Percentiles rank a stretch among this genome's conserved stretches.
Evolutionary conservation across 2,797 vertebrate species (phyloP).

Genomic region (Chromobotia macracanthus): DNA sequence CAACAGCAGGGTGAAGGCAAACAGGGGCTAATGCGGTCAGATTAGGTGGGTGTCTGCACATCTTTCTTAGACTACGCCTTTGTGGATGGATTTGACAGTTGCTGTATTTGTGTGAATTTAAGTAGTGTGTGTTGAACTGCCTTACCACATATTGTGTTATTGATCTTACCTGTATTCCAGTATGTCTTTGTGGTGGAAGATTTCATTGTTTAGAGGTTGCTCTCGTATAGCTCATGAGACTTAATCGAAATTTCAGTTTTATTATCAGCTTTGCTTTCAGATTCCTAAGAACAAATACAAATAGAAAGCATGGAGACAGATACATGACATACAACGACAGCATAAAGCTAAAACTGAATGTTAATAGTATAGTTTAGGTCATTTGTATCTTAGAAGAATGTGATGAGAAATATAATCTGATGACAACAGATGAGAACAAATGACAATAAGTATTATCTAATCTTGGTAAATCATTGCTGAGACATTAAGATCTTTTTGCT

Average conservation of each 20-base stretch:
- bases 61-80: slow-evolving; percentile 14
- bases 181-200: not conserved
- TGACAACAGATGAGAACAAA: too few relatives aligned
- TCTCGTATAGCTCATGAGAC: not conserved
- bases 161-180: not conserved
- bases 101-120: slow-evolving; percentile 6
- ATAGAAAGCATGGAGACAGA: not conserved
- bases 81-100: not conserved
- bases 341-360: not conserved
- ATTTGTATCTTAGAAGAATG: too few relatives aligned
- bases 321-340: not conserved
- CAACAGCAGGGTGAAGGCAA: slow-evolving; percentile 21
- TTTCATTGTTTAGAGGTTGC: not conserved
- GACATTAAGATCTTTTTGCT: not conserved
- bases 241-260: not conserved
- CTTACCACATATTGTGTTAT: slow-evolving; percentile 13
- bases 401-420: too few relatives aligned
- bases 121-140: slow-evolving; percentile 5
- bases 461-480: not conserved
- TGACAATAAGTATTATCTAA: too few relatives aligned
- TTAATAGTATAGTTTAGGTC: not conserved
- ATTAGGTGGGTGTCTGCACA: slow-evolving; percentile 54
- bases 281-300: not conserved
- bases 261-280: not conserved
- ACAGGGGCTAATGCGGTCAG: slow-evolving; percentile 30